Percentiles rank a stretch among this genome's conserved stretches.
These are phyloP conservation scores for Congeria kusceri DNA, from an alignment of 2,888 invertebrate genomes.

Conservation along the genomic window DNA sequence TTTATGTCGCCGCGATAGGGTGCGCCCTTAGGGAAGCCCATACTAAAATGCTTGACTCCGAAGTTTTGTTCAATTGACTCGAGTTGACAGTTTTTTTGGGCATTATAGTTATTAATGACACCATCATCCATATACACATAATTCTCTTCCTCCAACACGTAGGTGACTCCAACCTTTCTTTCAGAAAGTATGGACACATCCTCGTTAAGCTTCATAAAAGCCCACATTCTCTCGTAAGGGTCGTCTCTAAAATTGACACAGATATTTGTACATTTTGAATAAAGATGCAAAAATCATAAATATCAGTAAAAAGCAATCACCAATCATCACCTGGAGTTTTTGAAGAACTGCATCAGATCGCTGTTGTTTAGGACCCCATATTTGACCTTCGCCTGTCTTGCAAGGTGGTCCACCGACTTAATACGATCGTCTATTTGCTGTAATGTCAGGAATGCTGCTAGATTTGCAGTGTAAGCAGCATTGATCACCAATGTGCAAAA, in stretches of 20 bases:
- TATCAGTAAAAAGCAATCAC: not conserved
- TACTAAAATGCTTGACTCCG: slow-evolving; percentile 75
- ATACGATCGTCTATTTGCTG: slow-evolving; percentile 78
- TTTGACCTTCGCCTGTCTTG: slow-evolving; percentile 70
- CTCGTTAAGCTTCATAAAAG: slow-evolving; percentile 76
- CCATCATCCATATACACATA: slow-evolving; percentile 76
- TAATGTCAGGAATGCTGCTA: slow-evolving; percentile 79
- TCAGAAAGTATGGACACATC: slow-evolving; percentile 58
- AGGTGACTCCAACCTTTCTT: slow-evolving; percentile 61
- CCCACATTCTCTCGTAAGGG: slow-evolving; percentile 80
- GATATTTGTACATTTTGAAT: not conserved
- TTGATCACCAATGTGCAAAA: slow-evolving; percentile 80
- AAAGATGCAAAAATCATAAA: not conserved
- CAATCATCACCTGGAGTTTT: slow-evolving; percentile 45
- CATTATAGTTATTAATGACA: slow-evolving; percentile 77
- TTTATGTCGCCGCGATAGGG: slow-evolving; percentile 79
- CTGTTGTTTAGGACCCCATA: slow-evolving; percentile 76
- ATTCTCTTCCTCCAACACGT: slow-evolving; percentile 59
- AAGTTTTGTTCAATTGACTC: slow-evolving; percentile 79
- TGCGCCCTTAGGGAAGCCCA: slow-evolving; percentile 80
- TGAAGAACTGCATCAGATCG: slow-evolving; percentile 75
- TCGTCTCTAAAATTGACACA: slow-evolving; percentile 57
- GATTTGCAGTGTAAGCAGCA: slow-evolving; percentile 81
- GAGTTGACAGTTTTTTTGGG: slow-evolving; percentile 72
- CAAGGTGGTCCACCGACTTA: slow-evolving; percentile 73